A percentile compares a stretch with the other conserved stretches of the same genome.
These are phyloP conservation scores for Pelosia muscerda DNA, from an alignment of 2,888 invertebrate species.

Conservation along the genomic window DNA sequence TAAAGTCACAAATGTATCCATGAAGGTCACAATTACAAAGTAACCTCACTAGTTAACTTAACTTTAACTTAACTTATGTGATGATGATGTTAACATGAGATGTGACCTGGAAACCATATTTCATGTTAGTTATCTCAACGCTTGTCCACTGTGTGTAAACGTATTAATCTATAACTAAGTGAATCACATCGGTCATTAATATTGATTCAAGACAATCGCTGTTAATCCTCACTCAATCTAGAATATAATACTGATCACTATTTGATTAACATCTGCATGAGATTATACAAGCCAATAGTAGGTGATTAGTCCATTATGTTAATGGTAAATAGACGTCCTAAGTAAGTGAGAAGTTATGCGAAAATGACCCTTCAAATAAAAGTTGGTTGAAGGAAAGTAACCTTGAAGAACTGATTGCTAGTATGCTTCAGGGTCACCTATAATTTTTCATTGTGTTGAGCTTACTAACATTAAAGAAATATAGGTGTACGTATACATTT, in stretches of 20 bases:
- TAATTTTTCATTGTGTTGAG: not conserved
- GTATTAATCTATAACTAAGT: slow-evolving; percentile 23
- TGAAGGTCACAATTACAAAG: too few relatives aligned
- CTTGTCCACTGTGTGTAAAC: not conserved
- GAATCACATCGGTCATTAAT: slow-evolving; percentile 30
- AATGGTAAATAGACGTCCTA: not conserved
- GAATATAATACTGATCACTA: slow-evolving; percentile 29
- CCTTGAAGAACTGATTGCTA: not conserved
- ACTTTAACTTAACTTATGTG: too few relatives aligned
- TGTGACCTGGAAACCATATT: not conserved
- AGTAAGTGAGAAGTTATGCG: not conserved
- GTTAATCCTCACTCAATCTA: slow-evolving; percentile 19
- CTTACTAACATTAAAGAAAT: not conserved
- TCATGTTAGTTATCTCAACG: not conserved
- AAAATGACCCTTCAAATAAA: not conserved
- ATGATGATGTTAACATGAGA: not conserved
- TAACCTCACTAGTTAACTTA: too few relatives aligned
- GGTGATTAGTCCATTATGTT: not conserved
- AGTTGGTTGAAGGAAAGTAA: not conserved
- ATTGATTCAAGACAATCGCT: slow-evolving; percentile 33
- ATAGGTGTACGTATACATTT: not conserved
- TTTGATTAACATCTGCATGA: slow-evolving; percentile 26
- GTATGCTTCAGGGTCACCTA: not conserved
- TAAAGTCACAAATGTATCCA: too few relatives aligned
- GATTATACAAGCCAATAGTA: not conserved